phyloP scores from a whole-genome alignment of 2,797 vertebrate species.

The Myotis planiceps region DNA sequence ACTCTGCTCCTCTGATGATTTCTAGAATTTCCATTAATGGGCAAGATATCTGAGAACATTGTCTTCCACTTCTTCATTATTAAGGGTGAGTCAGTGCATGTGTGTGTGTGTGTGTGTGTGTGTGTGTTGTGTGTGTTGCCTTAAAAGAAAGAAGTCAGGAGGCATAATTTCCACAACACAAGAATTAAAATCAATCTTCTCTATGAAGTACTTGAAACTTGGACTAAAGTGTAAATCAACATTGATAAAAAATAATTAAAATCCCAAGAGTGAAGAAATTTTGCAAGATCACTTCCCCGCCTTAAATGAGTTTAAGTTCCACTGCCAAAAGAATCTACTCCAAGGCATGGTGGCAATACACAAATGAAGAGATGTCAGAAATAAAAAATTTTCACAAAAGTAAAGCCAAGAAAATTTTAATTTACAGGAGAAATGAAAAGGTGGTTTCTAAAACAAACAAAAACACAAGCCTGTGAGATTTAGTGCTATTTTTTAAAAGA shows the following conservation, averaged over 20 bases:
- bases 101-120: background rate
- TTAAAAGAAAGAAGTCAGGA: background rate
- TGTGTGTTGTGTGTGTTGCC: background rate
- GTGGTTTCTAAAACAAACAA: background rate
- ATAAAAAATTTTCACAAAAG: background rate
- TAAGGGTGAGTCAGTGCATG: background rate
- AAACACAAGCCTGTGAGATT: background rate
- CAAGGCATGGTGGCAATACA: background rate
- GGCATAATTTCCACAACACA: background rate
- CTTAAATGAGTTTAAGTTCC: background rate
- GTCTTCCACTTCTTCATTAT: background rate
- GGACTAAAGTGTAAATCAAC: constrained; percentile 39
- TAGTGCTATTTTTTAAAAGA: background rate
- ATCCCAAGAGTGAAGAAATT: constrained; percentile 40
- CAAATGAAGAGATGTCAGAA: background rate
- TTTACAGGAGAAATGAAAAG: background rate
- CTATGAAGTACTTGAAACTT: constrained; percentile 32
- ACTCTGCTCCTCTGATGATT: background rate
- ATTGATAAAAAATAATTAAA: constrained; percentile 59
- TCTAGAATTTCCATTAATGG: background rate
- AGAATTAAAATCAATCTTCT: constrained; percentile 17
- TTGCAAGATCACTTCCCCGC: background rate
- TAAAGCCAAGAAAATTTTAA: background rate
- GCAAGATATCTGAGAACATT: background rate
- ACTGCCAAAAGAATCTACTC: background rate